Percentiles rank a stretch among this genome's conserved stretches.
These are phyloP conservation scores for Bombus consobrinus DNA, from an alignment of 1,140 invertebrate species.

Conservation along the genomic window DNA sequence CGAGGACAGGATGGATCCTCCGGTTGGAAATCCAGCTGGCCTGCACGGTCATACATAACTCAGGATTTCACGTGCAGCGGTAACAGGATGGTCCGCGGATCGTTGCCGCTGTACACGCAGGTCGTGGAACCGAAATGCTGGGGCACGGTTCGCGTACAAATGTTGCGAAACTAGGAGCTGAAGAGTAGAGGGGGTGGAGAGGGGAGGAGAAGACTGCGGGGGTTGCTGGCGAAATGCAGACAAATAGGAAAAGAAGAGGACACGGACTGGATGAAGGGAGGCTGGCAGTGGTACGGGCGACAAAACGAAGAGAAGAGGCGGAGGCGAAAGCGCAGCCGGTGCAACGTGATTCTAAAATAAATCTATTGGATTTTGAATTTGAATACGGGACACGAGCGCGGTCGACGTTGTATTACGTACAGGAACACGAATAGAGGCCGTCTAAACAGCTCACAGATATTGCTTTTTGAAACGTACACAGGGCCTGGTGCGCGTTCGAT, in stretches of 20 bases:
- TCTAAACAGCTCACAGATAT: not conserved
- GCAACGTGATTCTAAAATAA: slow-evolving; percentile 39
- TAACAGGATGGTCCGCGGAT: slow-evolving; percentile 53
- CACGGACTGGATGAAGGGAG: not conserved
- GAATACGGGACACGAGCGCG: slow-evolving; percentile 25
- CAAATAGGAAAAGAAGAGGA: slow-evolving; percentile 35
- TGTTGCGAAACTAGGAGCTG: not conserved
- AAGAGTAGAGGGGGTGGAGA: not conserved
- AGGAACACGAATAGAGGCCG: not conserved
- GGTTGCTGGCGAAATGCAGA: slow-evolving; percentile 44
- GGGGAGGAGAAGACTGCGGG: too few relatives aligned
- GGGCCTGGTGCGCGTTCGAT: not conserved
- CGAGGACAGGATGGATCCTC: slow-evolving; percentile 51
- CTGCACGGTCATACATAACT: slow-evolving; percentile 64
- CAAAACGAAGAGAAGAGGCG: not conserved
- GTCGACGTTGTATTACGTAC: slow-evolving; percentile 37
- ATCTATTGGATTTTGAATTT: slow-evolving; percentile 43
- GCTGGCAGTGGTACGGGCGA: not conserved
- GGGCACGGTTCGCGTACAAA: slow-evolving; percentile 1
- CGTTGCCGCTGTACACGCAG: slow-evolving; percentile 62
- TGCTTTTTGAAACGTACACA: not conserved
- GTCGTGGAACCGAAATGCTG: slow-evolving; percentile 26
- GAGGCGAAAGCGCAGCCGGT: not conserved
- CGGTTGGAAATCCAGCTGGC: slow-evolving; percentile 65
- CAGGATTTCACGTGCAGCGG: slow-evolving; percentile 67